A percentile compares a stretch with the other conserved stretches of the same genome.
Evolutionary conservation across 2,113 vertebrate species (phyloP).

Genomic region (Macquaria australasica): DNA sequence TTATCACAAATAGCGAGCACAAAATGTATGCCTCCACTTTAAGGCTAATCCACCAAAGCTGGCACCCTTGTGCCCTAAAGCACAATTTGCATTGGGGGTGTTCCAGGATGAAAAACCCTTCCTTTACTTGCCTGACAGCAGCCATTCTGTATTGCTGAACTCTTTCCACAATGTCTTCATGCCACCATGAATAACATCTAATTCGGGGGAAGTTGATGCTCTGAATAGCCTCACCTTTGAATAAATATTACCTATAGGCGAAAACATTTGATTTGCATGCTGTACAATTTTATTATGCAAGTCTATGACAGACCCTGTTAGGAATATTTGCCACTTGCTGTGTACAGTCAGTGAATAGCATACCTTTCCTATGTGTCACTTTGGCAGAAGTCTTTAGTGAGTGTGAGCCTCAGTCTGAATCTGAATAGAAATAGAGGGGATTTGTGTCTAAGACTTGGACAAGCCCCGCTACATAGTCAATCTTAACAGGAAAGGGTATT

Average conservation of each 20-base stretch:
- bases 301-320: background rate
- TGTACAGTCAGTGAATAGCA: conserved; percentile 10
- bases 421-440: conserved; percentile 15
- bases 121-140: background rate
- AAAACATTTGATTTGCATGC: background rate
- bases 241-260: background rate
- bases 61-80: background rate
- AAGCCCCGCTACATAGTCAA: background rate
- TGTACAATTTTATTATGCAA: background rate
- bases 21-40: conserved; percentile 13
- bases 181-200: background rate
- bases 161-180: background rate
- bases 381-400: background rate
- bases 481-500: background rate
- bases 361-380: background rate
- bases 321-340: background rate
- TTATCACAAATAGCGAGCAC: conserved; percentile 12
- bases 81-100: background rate
- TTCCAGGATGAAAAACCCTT: background rate
- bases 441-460: conserved; percentile 15
- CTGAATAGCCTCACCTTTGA: background rate
- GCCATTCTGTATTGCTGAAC: background rate
- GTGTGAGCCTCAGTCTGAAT: conserved; percentile 10
- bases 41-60: background rate
- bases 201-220: background rate